phyloP scores from a whole-genome alignment of 2,113 vertebrate species.

The Mirza zaza region DNA sequence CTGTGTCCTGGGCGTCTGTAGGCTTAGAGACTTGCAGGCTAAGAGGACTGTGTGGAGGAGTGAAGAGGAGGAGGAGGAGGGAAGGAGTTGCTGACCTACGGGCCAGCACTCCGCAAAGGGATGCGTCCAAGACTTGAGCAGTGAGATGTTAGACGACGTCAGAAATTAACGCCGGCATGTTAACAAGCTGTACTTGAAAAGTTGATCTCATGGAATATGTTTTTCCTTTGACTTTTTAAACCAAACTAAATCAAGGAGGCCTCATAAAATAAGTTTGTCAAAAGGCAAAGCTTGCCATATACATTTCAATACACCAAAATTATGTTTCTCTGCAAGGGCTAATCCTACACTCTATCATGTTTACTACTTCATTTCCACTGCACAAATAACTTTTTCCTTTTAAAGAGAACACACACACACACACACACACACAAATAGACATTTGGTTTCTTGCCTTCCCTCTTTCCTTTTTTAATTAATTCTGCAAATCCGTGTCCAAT shows the following conservation, averaged over 20 bases:
- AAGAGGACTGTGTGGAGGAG: background rate
- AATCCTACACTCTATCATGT: background rate
- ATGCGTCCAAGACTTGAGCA: background rate
- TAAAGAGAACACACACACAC: background rate
- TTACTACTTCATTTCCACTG: background rate
- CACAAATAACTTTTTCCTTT: background rate
- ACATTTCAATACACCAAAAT: background rate
- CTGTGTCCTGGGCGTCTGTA: background rate
- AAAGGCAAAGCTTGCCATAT: background rate
- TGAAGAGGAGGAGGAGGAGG: background rate
- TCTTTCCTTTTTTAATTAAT: background rate
- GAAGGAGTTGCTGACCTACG: background rate
- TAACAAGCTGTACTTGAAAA: background rate
- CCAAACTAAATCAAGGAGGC: background rate
- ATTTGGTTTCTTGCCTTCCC: background rate
- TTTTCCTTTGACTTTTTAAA: constrained; percentile 7
- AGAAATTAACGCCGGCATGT: background rate
- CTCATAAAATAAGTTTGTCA: background rate
- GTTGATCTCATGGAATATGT: background rate
- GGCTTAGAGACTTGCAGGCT: background rate
- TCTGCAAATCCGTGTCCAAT: background rate
- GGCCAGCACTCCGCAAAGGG: no score
- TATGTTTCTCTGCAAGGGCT: background rate
- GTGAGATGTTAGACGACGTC: background rate
- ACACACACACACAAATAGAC: background rate